Evolutionary conservation across 2,797 vertebrate genomes (phyloP).

Genomic region (Protosalanx chinensis): DNA sequence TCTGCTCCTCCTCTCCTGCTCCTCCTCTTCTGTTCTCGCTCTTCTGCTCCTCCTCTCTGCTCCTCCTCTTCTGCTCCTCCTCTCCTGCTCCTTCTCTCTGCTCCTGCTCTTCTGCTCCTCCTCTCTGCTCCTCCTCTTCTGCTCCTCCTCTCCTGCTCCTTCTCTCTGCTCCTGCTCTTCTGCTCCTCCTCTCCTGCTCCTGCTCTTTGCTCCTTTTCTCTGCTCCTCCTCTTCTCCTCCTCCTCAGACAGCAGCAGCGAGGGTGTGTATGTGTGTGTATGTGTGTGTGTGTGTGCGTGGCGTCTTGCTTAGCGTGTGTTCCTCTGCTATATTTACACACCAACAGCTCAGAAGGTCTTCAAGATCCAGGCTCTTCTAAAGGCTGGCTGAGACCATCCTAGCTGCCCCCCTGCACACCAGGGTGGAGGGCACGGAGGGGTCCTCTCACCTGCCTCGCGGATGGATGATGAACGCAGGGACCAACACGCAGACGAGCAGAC

Average conservation of each 20-base stretch:
- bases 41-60: neutral
- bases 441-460: neutral
- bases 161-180: too few relatives aligned
- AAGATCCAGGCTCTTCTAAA: neutral
- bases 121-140: too few relatives aligned
- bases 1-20: too few relatives aligned
- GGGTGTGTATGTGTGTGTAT: conserved; percentile 6
- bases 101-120: neutral
- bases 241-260: neutral
- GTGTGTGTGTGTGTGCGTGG: conserved; percentile 5
- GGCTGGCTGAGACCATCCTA: neutral
- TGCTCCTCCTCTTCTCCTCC: too few relatives aligned
- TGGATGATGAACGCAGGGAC: neutral
- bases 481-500: neutral
- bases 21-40: neutral
- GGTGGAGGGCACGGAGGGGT: neutral
- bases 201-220: conserved; percentile 2
- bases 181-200: too few relatives aligned
- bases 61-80: neutral
- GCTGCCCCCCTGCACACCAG: neutral
- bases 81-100: neutral
- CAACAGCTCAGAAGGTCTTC: conserved; percentile 11
- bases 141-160: too few relatives aligned
- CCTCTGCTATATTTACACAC: neutral
- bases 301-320: neutral